Percentiles rank a stretch among this genome's conserved stretches.
phyloP scores from a whole-genome alignment of 2,113 vertebrate species.

The Siniperca chuatsi region DNA sequence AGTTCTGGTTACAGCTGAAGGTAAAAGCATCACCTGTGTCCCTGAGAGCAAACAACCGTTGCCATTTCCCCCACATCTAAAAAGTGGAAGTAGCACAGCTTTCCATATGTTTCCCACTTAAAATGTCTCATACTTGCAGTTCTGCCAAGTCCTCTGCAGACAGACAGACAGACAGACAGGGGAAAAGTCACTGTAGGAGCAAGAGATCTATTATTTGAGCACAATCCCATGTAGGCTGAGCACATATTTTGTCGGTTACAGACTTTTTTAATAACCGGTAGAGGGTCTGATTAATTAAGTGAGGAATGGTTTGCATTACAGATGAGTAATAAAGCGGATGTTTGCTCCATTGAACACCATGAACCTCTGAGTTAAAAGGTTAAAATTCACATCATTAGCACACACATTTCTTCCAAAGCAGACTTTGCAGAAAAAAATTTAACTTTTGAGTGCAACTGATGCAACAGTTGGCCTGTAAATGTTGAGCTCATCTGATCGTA shows the following conservation, averaged over 20 bases:
- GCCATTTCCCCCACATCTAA: slow-evolving; percentile 29
- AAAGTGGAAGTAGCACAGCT: slow-evolving; percentile 27
- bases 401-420: slow-evolving; percentile 26
- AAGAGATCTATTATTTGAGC: slow-evolving; percentile 39
- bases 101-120: slow-evolving; percentile 49
- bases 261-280: slow-evolving; percentile 57
- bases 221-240: slow-evolving; percentile 27
- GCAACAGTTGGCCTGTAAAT: slow-evolving; percentile 68
- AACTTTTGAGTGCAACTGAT: slow-evolving; percentile 59
- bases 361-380: slow-evolving; percentile 31
- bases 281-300: slow-evolving; percentile 64
- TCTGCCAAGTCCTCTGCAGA: slow-evolving; percentile 62
- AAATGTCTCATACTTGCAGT: slow-evolving; percentile 36
- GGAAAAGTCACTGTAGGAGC: slow-evolving; percentile 22
- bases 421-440: slow-evolving; percentile 2
- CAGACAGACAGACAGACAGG: not conserved
- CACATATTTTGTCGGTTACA: slow-evolving; percentile 63
- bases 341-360: slow-evolving; percentile 35
- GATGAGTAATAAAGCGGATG: slow-evolving; percentile 65
- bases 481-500: slow-evolving; percentile 71
- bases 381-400: slow-evolving; percentile 56
- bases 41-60: slow-evolving; percentile 9
- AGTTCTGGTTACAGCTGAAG: slow-evolving; percentile 26
- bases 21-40: slow-evolving; percentile 53
- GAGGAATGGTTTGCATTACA: slow-evolving; percentile 62